These are phyloP conservation scores for Sisyra terminalis DNA, from an alignment of 2,888 invertebrate genomes.

Conservation along the genomic window DNA sequence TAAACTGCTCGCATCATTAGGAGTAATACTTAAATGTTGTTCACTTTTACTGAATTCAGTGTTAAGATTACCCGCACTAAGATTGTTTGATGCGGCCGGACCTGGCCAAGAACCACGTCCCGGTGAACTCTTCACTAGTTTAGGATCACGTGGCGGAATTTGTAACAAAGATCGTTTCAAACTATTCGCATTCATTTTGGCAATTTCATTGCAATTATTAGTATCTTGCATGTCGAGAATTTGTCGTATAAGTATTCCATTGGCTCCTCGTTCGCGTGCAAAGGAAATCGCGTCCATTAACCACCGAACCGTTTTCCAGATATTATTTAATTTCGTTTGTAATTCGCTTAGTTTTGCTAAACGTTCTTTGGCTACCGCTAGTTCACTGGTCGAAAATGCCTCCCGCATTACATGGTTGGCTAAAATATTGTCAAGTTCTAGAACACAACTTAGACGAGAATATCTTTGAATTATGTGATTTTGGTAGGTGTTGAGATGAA, in stretches of 20 bases:
- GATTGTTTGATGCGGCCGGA: constrained; percentile 38
- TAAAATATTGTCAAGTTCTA: constrained; percentile 81
- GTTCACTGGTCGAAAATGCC: constrained; percentile 82
- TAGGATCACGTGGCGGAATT: constrained; percentile 53
- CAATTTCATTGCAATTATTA: constrained; percentile 24
- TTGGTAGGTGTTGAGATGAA: constrained; percentile 89
- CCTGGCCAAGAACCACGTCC: constrained; percentile 79
- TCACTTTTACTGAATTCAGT: constrained; percentile 74
- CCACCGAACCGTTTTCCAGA: constrained; percentile 94
- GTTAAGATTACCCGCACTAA: constrained; percentile 26
- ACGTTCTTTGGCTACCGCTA: constrained; percentile 73
- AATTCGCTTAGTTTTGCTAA: constrained; percentile 67
- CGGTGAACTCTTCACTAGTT: constrained; percentile 57
- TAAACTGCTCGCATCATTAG: constrained; percentile 33
- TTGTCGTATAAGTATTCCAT: constrained; percentile 10
- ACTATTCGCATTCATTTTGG: constrained; percentile 21
- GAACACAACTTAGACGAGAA: constrained; percentile 78
- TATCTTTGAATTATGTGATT: constrained; percentile 79
- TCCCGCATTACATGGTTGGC: constrained; percentile 89
- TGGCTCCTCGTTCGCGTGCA: constrained; percentile 59
- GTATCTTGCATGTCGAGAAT: constrained; percentile 15
- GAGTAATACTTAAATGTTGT: constrained; percentile 45
- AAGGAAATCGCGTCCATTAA: constrained; percentile 89
- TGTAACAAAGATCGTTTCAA: constrained; percentile 42
- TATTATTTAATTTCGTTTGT: constrained; percentile 67